Evolutionary conservation across 2,797 vertebrate genomes (phyloP).

Genomic region (Fratercula arctica): DNA sequence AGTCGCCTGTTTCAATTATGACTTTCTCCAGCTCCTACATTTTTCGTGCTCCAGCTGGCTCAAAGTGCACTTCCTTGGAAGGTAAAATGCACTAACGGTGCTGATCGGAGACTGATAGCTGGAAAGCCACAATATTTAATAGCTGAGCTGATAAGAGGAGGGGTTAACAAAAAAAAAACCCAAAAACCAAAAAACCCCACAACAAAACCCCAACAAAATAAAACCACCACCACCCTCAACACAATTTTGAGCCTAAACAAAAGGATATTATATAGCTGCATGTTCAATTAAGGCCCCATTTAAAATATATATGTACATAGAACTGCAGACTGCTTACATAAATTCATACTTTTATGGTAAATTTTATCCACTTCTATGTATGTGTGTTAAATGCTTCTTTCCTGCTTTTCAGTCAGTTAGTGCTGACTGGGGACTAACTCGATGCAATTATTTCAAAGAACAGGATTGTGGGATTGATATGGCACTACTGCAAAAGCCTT

Average conservation of each 20-base stretch:
- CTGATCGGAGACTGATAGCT: constrained; percentile 84
- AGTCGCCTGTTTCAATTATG: constrained; percentile 99
- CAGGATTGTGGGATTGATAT: constrained; percentile 74
- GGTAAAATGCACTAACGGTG: constrained; percentile 80
- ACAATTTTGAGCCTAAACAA: constrained; percentile 73
- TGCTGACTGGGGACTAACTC: constrained; percentile 72
- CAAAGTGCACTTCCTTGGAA: constrained; percentile 83
- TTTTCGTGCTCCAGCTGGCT: constrained; percentile 82
- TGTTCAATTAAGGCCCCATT: constrained; percentile 67
- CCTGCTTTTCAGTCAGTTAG: constrained; percentile 69
- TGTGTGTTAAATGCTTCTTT: constrained; percentile 63
- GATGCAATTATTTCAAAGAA: constrained; percentile 75
- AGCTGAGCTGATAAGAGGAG: constrained; percentile 77
- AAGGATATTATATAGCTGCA: constrained; percentile 72
- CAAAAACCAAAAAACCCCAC: neutral
- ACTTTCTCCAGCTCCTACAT: constrained; percentile 87
- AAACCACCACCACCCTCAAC: neutral
- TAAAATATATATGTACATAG: constrained; percentile 13
- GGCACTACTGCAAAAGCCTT: constrained; percentile 69
- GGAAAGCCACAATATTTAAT: constrained; percentile 81
- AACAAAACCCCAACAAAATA: neutral
- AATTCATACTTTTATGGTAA: constrained; percentile 71
- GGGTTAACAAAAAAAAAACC: constrained; percentile 45
- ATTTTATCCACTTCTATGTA: constrained; percentile 62
- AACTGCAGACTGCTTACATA: constrained; percentile 65